Conservation (phyloP, 1,140 invertebrate species). For the Pseudomyrmex dendroicus region DNA sequence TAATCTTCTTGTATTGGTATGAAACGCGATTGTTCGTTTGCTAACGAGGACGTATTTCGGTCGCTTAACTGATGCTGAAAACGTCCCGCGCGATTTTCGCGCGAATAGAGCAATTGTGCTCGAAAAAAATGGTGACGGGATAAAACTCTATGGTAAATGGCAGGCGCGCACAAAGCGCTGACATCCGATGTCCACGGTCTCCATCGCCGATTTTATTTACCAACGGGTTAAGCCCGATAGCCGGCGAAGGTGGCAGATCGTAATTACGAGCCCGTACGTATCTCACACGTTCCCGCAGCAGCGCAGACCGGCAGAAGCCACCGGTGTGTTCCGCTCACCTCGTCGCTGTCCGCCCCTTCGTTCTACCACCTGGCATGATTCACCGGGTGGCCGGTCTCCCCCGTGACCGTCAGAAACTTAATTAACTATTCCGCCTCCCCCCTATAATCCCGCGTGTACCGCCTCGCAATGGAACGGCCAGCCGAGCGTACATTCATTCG, state of each 20-base stretch:
- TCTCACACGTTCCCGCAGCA: conserved; percentile 45
- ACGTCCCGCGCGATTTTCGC: conserved; percentile 14
- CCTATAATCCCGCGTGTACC: conserved; percentile 73
- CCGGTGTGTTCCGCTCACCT: conserved; percentile 36
- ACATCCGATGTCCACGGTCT: conserved; percentile 32
- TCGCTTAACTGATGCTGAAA: conserved; percentile 3
- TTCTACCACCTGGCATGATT: conserved; percentile 75
- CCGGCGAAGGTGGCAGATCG: conserved; percentile 62
- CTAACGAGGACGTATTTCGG: background rate
- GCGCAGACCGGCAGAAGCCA: conserved; percentile 21
- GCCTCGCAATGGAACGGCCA: conserved; percentile 30
- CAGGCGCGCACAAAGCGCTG: conserved; percentile 14
- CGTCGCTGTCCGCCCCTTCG: conserved; percentile 39
- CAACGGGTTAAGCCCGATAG: conserved; percentile 35
- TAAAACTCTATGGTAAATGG: conserved; percentile 25
- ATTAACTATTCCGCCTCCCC: conserved; percentile 80
- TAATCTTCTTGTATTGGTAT: background rate
- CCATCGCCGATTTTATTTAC: conserved; percentile 63
- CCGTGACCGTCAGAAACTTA: conserved; percentile 79
- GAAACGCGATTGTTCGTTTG: background rate
- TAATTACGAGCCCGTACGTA: conserved; percentile 77
- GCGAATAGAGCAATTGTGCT: background rate
- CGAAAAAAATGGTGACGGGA: conserved; percentile 18
- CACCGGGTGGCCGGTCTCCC: conserved; percentile 76
- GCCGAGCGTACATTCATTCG: conserved; percentile 42